Conservation (phyloP, 2,888 invertebrate genomes). For the Rhagium mordax region DNA sequence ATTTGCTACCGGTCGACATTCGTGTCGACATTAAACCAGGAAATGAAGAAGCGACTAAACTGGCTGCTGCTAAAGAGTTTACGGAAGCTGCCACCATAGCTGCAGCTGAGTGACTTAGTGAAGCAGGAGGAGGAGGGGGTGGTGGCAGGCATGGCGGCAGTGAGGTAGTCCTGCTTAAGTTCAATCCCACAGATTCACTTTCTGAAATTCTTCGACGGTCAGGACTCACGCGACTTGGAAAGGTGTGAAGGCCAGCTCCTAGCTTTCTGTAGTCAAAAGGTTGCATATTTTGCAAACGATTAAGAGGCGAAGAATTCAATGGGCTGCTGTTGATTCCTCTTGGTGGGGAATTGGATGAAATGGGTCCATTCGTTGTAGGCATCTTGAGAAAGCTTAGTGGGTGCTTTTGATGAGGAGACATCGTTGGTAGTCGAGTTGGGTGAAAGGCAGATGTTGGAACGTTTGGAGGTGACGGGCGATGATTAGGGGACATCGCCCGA, state of each 20-base stretch:
- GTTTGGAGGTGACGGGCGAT: slow-evolving; percentile 77
- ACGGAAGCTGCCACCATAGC: slow-evolving; percentile 80
- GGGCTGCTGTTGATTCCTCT: slow-evolving; percentile 76
- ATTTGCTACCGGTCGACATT: slow-evolving; percentile 72
- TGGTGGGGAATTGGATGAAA: slow-evolving; percentile 76
- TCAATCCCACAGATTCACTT: slow-evolving; percentile 74
- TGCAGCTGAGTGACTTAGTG: slow-evolving; percentile 77
- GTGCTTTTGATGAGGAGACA: slow-evolving; percentile 70
- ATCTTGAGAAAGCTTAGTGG: slow-evolving; percentile 70
- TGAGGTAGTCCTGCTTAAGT: slow-evolving; percentile 75
- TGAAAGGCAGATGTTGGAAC: slow-evolving; percentile 71
- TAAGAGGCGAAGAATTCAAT: slow-evolving; percentile 81
- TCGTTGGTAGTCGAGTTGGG: slow-evolving; percentile 68
- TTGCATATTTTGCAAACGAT: slow-evolving; percentile 94
- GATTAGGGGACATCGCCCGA: slow-evolving; percentile 80
- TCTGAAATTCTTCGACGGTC: slow-evolving; percentile 73
- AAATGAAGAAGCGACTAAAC: slow-evolving; percentile 77
- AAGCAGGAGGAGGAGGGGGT: slow-evolving; percentile 75
- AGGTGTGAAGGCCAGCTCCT: slow-evolving; percentile 74
- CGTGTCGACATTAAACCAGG: slow-evolving; percentile 74
- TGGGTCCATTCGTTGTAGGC: slow-evolving; percentile 71
- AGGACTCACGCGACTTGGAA: slow-evolving; percentile 70
- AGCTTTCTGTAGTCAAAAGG: slow-evolving; percentile 93
- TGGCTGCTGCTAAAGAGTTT: slow-evolving; percentile 72
- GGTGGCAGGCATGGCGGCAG: slow-evolving; percentile 77